Percentiles rank a stretch among this genome's conserved stretches.
Evolutionary conservation across 2,888 invertebrate genomes (phyloP).

Genomic region (Villa cingulata): DNA sequence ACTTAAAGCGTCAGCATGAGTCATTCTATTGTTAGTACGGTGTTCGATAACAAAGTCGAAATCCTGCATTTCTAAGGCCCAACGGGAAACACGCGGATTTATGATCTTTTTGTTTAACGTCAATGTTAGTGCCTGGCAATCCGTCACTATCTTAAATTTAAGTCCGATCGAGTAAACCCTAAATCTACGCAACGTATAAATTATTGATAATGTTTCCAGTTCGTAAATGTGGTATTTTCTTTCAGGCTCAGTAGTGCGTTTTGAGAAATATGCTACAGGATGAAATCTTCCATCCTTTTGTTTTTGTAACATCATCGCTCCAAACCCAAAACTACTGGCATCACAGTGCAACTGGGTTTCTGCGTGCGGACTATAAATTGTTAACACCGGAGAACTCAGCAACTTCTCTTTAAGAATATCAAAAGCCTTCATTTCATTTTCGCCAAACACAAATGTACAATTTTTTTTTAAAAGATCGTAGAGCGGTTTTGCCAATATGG

Average conservation of each 20-base stretch:
- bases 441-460: too few species aligned
- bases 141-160: constrained; percentile 16
- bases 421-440: too few species aligned
- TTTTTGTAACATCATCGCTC: too few species aligned
- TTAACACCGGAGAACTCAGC: too few species aligned
- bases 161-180: constrained; percentile 13
- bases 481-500: too few species aligned
- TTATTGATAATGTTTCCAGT: constrained; percentile 16
- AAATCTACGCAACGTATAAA: constrained; percentile 17
- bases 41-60: constrained; percentile 16
- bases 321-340: too few species aligned
- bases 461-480: too few species aligned
- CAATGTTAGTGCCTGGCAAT: constrained; percentile 12
- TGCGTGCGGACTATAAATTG: too few species aligned
- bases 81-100: constrained; percentile 14
- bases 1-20: constrained; percentile 22
- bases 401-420: too few species aligned
- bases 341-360: too few species aligned
- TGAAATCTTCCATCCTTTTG: too few species aligned
- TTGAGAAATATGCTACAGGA: too few species aligned
- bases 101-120: constrained; percentile 15
- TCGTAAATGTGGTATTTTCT: constrained; percentile 12
- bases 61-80: constrained; percentile 14
- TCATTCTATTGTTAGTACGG: constrained; percentile 16
- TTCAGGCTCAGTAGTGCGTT: constrained; percentile 12